Base-by-base conservation (phyloP, 2,113 vertebrate species). In the Cromileptes altivelis region DNA sequence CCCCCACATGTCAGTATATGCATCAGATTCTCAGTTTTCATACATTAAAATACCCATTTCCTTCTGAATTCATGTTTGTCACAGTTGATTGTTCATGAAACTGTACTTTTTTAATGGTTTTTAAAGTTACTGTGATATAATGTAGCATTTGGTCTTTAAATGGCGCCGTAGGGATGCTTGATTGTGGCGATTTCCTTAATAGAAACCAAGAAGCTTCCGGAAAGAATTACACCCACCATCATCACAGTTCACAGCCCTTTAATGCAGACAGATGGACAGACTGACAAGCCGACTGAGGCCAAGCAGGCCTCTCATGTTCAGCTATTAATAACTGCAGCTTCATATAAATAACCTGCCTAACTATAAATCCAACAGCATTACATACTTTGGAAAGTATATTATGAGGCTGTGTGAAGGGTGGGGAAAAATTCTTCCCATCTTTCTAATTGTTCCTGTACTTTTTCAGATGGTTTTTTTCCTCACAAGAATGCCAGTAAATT, bases 241-340 rank as follows among this genome's bases (percentile, higher is more conserved):
- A 17, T 60, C 23, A 37, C 25, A 78, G n/a, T 71, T 67, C 57
- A n/a, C 11, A 27, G 61, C 45, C 72, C 53, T 74, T 23, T 50
- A 19, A 50, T 13, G 19, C 76, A 69, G 53, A 85, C 74, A 52
- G 49, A 84, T 55, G 25, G 63, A 82, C 65, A 71, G 21, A 72
- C 69, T 21, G 60, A 50, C 58, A 27, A 37, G 3, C 71, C 7
- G 25, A 57, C 64, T 10, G 33, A 82, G 78, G 69, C 77, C 72
- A 77, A 88, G 78, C 70, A 55, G 81, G 70, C 82, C 63, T 86
- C 88, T 93, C 88, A 83, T 90, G 91, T 93, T 92, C 85, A 68
- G 72, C 86, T 94, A 92, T 85, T 88, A 93, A 92, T 93, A 95
- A 78, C 80, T 19, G 37, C 61, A 65, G 79, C 62, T 33, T 1